Percentiles rank a stretch among this genome's conserved stretches.
Evolutionary conservation across 2,113 vertebrate species (phyloP).

Genomic region (Pedionomus torquatus): DNA sequence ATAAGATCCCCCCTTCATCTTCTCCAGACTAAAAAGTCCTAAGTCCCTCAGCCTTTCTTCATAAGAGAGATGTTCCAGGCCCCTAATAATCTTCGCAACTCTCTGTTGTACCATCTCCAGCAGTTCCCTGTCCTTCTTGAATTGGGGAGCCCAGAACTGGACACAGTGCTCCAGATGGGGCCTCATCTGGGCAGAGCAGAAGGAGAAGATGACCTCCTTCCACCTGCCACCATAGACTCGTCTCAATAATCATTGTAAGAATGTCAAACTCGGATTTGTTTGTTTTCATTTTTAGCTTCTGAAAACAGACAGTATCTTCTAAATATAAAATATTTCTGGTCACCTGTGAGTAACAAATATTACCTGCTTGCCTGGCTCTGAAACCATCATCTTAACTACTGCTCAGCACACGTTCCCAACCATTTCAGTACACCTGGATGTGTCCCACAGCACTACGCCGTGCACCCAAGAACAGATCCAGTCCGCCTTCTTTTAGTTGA

Average conservation of each 20-base stretch:
- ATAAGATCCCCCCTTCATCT: too few relatives aligned
- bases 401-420: neutral
- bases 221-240: neutral
- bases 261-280: neutral
- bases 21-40: too few relatives aligned
- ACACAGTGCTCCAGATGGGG: too few relatives aligned
- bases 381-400: neutral
- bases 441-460: accelerated
- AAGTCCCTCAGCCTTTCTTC: too few relatives aligned
- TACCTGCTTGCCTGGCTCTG: neutral
- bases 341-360: neutral
- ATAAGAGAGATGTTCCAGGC: too few relatives aligned
- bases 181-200: too few relatives aligned
- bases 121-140: too few relatives aligned
- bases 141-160: too few relatives aligned
- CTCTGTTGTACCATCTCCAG: too few relatives aligned
- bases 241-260: neutral
- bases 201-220: too few relatives aligned
- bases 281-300: neutral
- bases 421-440: neutral
- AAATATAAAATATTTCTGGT: neutral
- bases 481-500: neutral
- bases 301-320: neutral
- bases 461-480: neutral
- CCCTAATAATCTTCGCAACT: too few relatives aligned